These are phyloP conservation scores for Erebia epiphron DNA, from an alignment of 2,888 invertebrate genomes.

Conservation along the genomic window DNA sequence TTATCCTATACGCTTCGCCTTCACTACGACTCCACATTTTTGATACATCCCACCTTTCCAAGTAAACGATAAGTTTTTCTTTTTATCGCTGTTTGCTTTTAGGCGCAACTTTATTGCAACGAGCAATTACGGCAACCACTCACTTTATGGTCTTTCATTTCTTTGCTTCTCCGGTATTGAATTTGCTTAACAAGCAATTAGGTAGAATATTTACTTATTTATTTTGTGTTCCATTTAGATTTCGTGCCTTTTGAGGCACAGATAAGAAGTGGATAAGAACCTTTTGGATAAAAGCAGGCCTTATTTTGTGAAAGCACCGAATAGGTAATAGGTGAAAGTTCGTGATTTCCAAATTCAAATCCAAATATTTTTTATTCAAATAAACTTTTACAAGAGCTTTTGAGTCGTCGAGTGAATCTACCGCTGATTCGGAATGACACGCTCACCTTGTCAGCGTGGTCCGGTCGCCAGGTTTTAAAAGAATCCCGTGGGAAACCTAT, in stretches of 20 bases:
- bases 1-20: constrained; percentile 1
- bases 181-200: background rate
- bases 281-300: too few relatives aligned
- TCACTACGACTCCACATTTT: constrained; percentile 12
- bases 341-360: too few relatives aligned
- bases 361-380: too few relatives aligned
- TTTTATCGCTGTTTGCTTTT: constrained; percentile 47
- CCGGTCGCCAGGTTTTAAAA: too few relatives aligned
- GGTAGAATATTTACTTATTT: background rate
- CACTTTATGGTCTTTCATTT: constrained; percentile 17
- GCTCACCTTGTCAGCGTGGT: too few relatives aligned
- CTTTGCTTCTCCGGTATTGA: background rate
- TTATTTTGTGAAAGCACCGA: too few relatives aligned
- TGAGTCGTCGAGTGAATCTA: too few relatives aligned
- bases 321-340: too few relatives aligned
- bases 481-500: too few relatives aligned
- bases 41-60: constrained; percentile 24
- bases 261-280: too few relatives aligned
- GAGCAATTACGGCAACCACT: constrained; percentile 32
- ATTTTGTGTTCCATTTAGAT: background rate
- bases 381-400: too few relatives aligned
- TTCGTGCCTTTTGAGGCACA: background rate
- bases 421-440: too few relatives aligned
- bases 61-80: constrained; percentile 36
- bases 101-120: constrained; percentile 42